Percentiles rank a stretch among this genome's conserved stretches.
These are phyloP conservation scores for Syngnathus acus DNA, from an alignment of 2,797 vertebrate species.

Conservation along the genomic window DNA sequence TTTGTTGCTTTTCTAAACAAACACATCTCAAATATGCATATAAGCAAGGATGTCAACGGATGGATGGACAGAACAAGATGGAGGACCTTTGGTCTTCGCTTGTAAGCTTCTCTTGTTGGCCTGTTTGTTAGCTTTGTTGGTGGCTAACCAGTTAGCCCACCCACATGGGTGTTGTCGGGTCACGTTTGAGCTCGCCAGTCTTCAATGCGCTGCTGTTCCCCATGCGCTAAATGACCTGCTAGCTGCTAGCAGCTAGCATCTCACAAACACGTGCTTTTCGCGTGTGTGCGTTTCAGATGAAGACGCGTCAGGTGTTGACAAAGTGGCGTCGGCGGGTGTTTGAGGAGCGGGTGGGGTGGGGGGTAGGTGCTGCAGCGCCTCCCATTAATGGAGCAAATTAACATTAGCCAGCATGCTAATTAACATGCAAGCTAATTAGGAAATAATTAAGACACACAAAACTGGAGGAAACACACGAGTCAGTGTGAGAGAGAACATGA, in stretches of 20 bases:
- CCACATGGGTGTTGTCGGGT: too few relatives aligned
- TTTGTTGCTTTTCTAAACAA: too few relatives aligned
- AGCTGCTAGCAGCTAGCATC: too few relatives aligned
- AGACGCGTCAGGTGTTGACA: conserved; percentile 23
- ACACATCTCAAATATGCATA: too few relatives aligned
- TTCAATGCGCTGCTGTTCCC: too few relatives aligned
- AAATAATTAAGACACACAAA: conserved; percentile 88
- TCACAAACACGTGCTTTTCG: not conserved
- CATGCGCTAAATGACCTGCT: not conserved
- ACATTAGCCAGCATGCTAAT: conserved; percentile 98
- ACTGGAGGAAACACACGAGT: conserved; percentile 54
- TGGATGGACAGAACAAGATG: too few relatives aligned
- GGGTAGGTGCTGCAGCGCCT: conserved; percentile 95
- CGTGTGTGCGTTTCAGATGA: conserved; percentile 7
- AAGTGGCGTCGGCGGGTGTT: conserved; percentile 71
- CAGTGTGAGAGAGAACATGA: conserved; percentile 4
- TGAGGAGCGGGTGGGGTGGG: conserved; percentile 71
- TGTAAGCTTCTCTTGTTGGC: too few relatives aligned
- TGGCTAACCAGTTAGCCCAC: too few relatives aligned
- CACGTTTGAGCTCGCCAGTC: too few relatives aligned
- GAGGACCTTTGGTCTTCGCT: too few relatives aligned
- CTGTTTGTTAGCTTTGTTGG: too few relatives aligned
- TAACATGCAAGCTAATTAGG: conserved; percentile 97
- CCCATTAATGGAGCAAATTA: conserved; percentile 99
- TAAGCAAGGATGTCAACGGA: too few relatives aligned